Evolutionary conservation across 1,140 invertebrate species (phyloP), one percentile per base, ranked within the genome.

Genomic region (Centruroides sculpturatus): DNA sequence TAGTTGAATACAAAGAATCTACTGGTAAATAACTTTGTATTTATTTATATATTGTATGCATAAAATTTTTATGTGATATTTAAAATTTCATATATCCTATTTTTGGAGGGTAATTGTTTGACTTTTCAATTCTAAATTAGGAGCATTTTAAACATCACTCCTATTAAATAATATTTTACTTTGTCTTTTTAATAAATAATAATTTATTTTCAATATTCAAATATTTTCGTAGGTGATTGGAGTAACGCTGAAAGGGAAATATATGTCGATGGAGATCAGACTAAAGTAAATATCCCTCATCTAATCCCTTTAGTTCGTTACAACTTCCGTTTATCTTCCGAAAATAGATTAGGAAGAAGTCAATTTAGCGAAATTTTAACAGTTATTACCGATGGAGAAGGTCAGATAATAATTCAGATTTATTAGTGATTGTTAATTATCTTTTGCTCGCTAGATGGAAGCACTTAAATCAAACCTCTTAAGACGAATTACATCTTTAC

Each of bases 341-440:
- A 98, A 13, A 99, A 99, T 76, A 95, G 96, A 77, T 94, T 92
- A 56, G 96, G 96, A 52, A 82, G 80, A 4, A 93, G 92, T 1
- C 84, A 86, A 50, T 84, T 92, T 34, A 97, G 93, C 35, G 93
- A 96, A 67, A 84, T 93, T 51, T 81, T 90, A n/a, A 83, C 84
- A 75, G 82, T 87, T 5, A 85, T 81, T 47, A 90, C 88, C n/a
- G 78, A 85, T 65, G 88, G 91, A 77, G 87, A 90, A 82, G 86
- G 67, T 77, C 35, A 64, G 70, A 11, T 55, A 12, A 23, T 23
- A 8, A 41, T 41, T 41, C 8, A 6, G 41, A 6, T 41, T 5
- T 41, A 41, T 41, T 8, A 8, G 8, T 41, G 8, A 41, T 41
- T 5, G 1, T 41, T 41, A 8, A 41, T 41, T 1, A 41, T 41